A percentile compares a stretch with the other conserved stretches of the same genome.
phyloP scores from a whole-genome alignment of 2,888 invertebrate species.

The Parascotia fuliginaria region DNA sequence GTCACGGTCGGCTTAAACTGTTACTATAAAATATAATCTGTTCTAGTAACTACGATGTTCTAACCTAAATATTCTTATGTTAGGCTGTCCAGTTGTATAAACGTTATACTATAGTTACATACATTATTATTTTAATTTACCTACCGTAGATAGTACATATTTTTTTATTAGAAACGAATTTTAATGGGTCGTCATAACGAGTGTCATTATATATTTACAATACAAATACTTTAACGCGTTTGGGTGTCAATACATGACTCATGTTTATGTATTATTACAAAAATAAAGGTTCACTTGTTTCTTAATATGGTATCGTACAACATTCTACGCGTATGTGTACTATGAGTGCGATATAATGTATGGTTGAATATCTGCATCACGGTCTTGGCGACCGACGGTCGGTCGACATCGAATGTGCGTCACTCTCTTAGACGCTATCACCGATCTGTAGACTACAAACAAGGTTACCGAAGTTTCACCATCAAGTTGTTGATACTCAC shows the following conservation, averaged over 20 bases:
- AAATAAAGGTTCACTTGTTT: conserved; percentile 11
- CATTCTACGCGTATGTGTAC: conserved; percentile 20
- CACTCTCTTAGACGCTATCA: conserved; percentile 22
- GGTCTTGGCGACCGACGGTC: conserved; percentile 26
- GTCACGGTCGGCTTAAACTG: conserved; percentile 21
- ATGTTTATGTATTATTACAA: conserved; percentile 28
- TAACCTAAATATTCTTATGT: conserved; percentile 9
- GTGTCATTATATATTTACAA: neutral
- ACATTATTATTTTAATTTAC: no score
- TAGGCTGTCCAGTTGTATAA: no score
- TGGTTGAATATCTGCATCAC: conserved; percentile 29
- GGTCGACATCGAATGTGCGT: conserved; percentile 27
- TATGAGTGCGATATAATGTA: conserved; percentile 8
- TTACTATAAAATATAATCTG: conserved; percentile 26
- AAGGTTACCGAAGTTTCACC: conserved; percentile 37
- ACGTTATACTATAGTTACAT: no score
- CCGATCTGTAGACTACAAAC: conserved; percentile 35
- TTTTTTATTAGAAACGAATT: no score
- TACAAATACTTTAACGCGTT: conserved; percentile 1
- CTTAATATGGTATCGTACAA: conserved; percentile 31
- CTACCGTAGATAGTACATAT: no score
- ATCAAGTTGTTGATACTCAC: conserved; percentile 13
- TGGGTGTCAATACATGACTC: conserved; percentile 13
- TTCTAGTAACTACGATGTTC: conserved; percentile 33
- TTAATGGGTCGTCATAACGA: no score